Evolutionary conservation across 2,888 invertebrate genomes (phyloP).

Genomic region (Eremobia ochroleuca): DNA sequence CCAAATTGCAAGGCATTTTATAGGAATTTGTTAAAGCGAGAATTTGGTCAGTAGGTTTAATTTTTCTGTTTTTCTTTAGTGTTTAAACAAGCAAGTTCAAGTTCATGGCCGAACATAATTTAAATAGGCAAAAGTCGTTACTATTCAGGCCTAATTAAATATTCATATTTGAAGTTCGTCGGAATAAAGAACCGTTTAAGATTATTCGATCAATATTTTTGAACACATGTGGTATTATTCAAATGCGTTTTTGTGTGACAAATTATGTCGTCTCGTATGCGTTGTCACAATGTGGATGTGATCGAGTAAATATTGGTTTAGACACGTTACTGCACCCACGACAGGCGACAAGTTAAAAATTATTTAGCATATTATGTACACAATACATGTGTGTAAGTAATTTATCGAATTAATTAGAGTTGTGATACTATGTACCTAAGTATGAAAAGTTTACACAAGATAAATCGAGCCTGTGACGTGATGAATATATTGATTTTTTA

Average conservation of each 20-base stretch:
- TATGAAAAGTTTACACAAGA: constrained; percentile 10
- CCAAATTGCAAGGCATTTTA: constrained; percentile 35
- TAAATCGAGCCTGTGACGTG: neutral
- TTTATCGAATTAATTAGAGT: constrained; percentile 10
- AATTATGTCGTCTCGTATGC: constrained; percentile 49
- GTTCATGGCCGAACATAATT: constrained; percentile 51
- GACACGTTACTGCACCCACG: constrained; percentile 58
- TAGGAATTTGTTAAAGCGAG: constrained; percentile 15
- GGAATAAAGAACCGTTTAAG: constrained; percentile 16
- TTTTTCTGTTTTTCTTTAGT: constrained; percentile 19
- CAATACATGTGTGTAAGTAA: constrained; percentile 19
- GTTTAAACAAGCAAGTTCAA: constrained; percentile 26
- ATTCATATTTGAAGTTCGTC: constrained; percentile 27
- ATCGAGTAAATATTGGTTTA: constrained; percentile 58
- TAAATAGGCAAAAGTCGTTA: constrained; percentile 52
- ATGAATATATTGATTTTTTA: constrained; percentile 11
- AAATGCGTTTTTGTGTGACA: constrained; percentile 43
- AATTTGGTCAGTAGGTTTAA: too few relatives aligned
- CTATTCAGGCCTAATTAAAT: constrained; percentile 38
- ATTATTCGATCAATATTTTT: constrained; percentile 41
- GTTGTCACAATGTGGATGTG: constrained; percentile 32
- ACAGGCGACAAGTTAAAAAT: constrained; percentile 52
- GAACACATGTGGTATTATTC: constrained; percentile 42
- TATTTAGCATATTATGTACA: constrained; percentile 53
- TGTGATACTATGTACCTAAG: neutral